Percentiles rank a stretch among this genome's conserved stretches.
phyloP scores from a whole-genome alignment of 2,113 vertebrate genomes.

The Andinoacara biseriatus region DNA sequence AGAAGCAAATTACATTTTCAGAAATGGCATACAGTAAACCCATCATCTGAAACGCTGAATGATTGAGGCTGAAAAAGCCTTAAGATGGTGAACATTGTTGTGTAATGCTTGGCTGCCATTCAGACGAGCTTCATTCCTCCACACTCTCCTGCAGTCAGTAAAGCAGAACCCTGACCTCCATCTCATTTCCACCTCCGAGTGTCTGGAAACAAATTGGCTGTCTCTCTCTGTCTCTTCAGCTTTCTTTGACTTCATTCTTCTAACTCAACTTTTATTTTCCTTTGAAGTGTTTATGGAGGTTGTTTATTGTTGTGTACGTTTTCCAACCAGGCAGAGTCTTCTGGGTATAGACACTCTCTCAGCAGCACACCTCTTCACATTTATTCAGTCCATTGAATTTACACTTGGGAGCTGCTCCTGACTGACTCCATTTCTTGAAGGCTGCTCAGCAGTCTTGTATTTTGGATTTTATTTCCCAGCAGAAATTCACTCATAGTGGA shows the following conservation, averaged over 20 bases:
- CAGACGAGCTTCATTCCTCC: conserved; percentile 38
- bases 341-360: not conserved
- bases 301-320: not conserved
- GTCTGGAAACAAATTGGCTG: conserved; percentile 24
- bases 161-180: conserved; percentile 26
- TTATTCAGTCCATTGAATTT: conserved; percentile 7
- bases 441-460: not conserved
- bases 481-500: not conserved
- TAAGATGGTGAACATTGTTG: conserved; percentile 21
- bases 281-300: not conserved
- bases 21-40: conserved; percentile 3
- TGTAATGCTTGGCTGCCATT: conserved; percentile 12
- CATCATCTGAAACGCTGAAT: conserved; percentile 29
- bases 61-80: conserved; percentile 38
- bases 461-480: not conserved
- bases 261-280: not conserved
- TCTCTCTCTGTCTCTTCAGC: not conserved
- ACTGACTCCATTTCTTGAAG: conserved; percentile 1
- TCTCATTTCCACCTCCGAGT: conserved; percentile 20
- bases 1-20: conserved; percentile 26
- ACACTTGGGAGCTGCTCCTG: conserved; percentile 4
- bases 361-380: not conserved
- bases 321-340: not conserved
- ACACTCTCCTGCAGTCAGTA: conserved; percentile 1
- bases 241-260: not conserved